Evolutionary conservation across 1,140 invertebrate species (phyloP).

Genomic region (Rhyacophila brunnea): DNA sequence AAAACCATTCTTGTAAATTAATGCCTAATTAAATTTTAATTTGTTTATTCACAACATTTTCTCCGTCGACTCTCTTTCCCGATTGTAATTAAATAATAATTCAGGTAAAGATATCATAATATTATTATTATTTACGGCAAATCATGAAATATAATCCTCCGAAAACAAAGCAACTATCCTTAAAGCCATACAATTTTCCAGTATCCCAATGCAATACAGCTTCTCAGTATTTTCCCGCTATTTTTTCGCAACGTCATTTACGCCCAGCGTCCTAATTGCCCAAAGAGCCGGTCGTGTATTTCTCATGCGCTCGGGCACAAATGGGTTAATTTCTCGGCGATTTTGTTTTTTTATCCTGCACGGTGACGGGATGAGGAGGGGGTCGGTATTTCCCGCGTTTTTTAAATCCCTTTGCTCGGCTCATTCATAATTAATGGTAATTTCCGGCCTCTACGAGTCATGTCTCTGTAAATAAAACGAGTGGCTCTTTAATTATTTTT

Average conservation of each 20-base stretch:
- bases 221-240: slow-evolving; percentile 13
- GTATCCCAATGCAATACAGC: slow-evolving; percentile 25
- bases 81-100: too few species aligned
- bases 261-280: slow-evolving; percentile 24
- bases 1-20: too few species aligned
- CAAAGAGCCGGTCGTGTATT: slow-evolving; percentile 6
- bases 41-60: too few species aligned
- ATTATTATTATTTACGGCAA: too few species aligned
- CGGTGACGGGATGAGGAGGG: too few species aligned
- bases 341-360: slow-evolving; percentile 13
- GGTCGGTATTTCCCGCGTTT: slow-evolving; percentile 17
- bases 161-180: too few species aligned
- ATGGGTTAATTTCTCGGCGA: slow-evolving; percentile 24
- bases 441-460: slow-evolving; percentile 23
- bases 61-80: too few species aligned
- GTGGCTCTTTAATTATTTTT: slow-evolving; percentile 18
- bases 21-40: too few species aligned
- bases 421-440: slow-evolving; percentile 32
- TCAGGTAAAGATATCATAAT: too few species aligned
- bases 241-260: slow-evolving; percentile 19
- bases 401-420: slow-evolving; percentile 28
- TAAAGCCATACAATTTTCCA: background rate
- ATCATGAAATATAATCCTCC: too few species aligned
- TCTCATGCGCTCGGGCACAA: slow-evolving; percentile 4
- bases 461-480: slow-evolving; percentile 27